phyloP scores from a whole-genome alignment of 1,140 invertebrate species.

The Temnothorax longispinosus region DNA sequence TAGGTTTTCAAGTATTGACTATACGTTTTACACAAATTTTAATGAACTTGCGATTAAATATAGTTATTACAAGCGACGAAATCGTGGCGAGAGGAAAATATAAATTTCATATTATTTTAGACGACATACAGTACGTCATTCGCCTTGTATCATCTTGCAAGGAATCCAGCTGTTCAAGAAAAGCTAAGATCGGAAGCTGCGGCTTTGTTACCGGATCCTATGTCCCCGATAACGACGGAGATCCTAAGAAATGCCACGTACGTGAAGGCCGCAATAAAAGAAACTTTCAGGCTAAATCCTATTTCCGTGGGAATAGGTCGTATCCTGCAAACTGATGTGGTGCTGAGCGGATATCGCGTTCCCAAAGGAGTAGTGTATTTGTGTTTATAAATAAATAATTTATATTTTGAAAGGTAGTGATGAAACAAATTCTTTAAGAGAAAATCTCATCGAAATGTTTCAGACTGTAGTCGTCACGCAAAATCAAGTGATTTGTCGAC shows the following conservation, averaged over 20 bases:
- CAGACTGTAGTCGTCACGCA: constrained; percentile 95
- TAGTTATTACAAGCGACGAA: not conserved
- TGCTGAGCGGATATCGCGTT: constrained; percentile 93
- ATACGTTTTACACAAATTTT: constrained; percentile 11
- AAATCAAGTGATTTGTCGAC: constrained; percentile 92
- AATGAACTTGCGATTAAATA: not conserved
- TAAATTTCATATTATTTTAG: constrained; percentile 84
- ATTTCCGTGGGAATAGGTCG: constrained; percentile 93
- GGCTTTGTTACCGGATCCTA: constrained; percentile 85
- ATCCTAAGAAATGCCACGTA: constrained; percentile 89
- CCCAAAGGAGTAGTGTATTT: constrained; percentile 91
- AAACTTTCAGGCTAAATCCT: constrained; percentile 93
- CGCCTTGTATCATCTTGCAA: constrained; percentile 92
- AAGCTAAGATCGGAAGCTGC: constrained; percentile 89
- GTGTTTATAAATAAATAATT: not conserved
- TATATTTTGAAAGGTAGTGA: not conserved
- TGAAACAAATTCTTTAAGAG: not conserved
- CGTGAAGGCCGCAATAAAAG: constrained; percentile 93
- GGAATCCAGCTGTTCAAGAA: constrained; percentile 90
- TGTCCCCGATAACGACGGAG: constrained; percentile 87
- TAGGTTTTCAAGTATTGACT: constrained; percentile 80
- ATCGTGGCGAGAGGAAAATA: not conserved
- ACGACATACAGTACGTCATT: constrained; percentile 93
- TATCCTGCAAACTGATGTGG: constrained; percentile 90
- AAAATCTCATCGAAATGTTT: constrained; percentile 76